phyloP scores from a whole-genome alignment of 2,888 invertebrate species.

The Xanthostigma xanthostigma region DNA sequence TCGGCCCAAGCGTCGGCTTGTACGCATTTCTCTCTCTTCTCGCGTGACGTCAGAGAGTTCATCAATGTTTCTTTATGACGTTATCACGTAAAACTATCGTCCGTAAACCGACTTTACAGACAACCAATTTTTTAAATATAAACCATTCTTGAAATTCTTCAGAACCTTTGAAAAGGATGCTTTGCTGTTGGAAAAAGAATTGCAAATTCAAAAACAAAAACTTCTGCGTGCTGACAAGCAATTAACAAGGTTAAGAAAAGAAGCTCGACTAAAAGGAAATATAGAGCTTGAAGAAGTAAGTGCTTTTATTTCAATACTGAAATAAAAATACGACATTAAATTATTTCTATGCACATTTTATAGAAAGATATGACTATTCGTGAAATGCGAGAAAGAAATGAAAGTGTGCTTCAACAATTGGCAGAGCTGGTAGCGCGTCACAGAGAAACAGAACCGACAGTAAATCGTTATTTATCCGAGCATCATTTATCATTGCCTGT shows the following conservation, averaged over 20 bases:
- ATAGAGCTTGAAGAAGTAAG: slow-evolving; percentile 19
- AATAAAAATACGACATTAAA: not conserved
- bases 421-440: slow-evolving; percentile 30
- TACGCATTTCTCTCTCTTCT: too few species aligned
- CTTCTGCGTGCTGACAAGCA: slow-evolving; percentile 30
- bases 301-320: not conserved
- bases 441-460: slow-evolving; percentile 19
- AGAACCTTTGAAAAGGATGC: slow-evolving; percentile 8
- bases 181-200: slow-evolving; percentile 9
- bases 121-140: too few species aligned
- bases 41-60: too few species aligned
- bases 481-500: slow-evolving; percentile 17
- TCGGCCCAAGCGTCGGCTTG: too few species aligned
- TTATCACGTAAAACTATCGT: too few species aligned
- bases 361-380: slow-evolving; percentile 40
- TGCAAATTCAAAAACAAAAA: slow-evolving; percentile 21
- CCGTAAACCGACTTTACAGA: too few species aligned
- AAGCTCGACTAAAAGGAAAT: slow-evolving; percentile 21
- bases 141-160: not conserved
- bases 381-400: slow-evolving; percentile 43
- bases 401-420: slow-evolving; percentile 36
- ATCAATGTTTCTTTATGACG: too few species aligned
- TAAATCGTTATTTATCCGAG: slow-evolving; percentile 20
- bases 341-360: slow-evolving; percentile 10
- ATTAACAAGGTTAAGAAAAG: slow-evolving; percentile 27